Percentiles rank a stretch among this genome's conserved stretches.
These are phyloP conservation scores for Zhengitettix transpicula DNA, from an alignment of 2,888 invertebrate species.

Conservation along the genomic window DNA sequence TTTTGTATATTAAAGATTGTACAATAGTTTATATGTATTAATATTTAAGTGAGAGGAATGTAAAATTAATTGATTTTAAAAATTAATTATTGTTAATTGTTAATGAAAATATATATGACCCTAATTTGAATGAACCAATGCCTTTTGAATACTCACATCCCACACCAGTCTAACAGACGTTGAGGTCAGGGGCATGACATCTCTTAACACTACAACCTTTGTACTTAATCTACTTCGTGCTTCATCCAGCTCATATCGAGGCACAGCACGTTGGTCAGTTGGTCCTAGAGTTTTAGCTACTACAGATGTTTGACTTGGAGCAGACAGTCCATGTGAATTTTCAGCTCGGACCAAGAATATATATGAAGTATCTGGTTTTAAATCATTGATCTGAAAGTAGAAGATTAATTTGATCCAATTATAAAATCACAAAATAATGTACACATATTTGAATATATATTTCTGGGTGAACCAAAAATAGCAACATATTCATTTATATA, in stretches of 20 bases:
- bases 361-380: constrained; percentile 67
- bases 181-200: constrained; percentile 48
- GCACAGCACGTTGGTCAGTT: constrained; percentile 29
- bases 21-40: not conserved
- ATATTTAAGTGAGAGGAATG: not conserved
- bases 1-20: no score
- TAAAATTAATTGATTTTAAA: not conserved
- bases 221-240: constrained; percentile 60
- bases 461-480: no score
- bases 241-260: constrained; percentile 59
- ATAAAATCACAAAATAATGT: no score
- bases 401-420: no score
- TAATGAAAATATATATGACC: not conserved
- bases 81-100: not conserved
- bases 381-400: constrained; percentile 33
- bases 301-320: constrained; percentile 61
- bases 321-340: constrained; percentile 69
- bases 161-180: constrained; percentile 64
- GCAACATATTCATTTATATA: no score
- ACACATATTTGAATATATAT: no score
- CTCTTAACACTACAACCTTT: constrained; percentile 55
- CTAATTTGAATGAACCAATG: no score
- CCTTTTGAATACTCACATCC: constrained; percentile 43
- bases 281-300: constrained; percentile 44
- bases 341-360: constrained; percentile 73